Base-by-base conservation (phyloP, 2,797 vertebrate species). In the Acrossocheilus fasciatus region DNA sequence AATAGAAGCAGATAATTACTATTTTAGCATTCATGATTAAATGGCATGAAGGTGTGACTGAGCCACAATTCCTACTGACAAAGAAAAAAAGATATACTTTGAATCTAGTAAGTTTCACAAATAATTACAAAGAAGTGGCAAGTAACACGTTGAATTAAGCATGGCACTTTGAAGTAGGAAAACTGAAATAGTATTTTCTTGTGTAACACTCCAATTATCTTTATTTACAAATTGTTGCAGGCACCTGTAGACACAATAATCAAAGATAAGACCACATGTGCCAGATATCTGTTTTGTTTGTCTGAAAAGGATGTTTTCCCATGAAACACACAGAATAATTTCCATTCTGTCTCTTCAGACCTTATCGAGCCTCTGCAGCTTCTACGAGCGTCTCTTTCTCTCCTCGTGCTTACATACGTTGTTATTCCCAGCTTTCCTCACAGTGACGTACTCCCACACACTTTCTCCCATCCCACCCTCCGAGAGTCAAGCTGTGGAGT, bases 391-490 rank as follows among this genome's bases (percentile, higher is more conserved):
- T 17, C 64, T 14, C 45, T 39, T 36, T 11, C 11, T 72, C 69
- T 73, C 68, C 76, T 43, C 76, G 2, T 20, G 62, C 41, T 66
- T 47, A 66, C 43, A 81, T 36, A 14, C 59, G 68, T 83, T 30
- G 72, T 89, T 86, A 89, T 89, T 88, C 77, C 62, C 26, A 75
- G 43, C 80, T 70, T 41, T 50, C 45, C 34, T 36, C 34, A 36
- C 2, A 36, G 34, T 36, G 34, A 36, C 34, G 34, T 4, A 36
- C 34, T 36, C 34, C 23, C 84, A 74, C 59, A 41, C 41, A 12
- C 14, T 43, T 85, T 50, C 74, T 86, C 43, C 52, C 18, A 20
- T 54, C 18, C 18, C 1, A 2, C 52, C 52, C 52, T 50, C 47
- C 17, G 14, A 50, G 52, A 23, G 54, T 77, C 82, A 64, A 59